phyloP scores from a whole-genome alignment of 2,797 vertebrate species.

The Lemur catta region DNA sequence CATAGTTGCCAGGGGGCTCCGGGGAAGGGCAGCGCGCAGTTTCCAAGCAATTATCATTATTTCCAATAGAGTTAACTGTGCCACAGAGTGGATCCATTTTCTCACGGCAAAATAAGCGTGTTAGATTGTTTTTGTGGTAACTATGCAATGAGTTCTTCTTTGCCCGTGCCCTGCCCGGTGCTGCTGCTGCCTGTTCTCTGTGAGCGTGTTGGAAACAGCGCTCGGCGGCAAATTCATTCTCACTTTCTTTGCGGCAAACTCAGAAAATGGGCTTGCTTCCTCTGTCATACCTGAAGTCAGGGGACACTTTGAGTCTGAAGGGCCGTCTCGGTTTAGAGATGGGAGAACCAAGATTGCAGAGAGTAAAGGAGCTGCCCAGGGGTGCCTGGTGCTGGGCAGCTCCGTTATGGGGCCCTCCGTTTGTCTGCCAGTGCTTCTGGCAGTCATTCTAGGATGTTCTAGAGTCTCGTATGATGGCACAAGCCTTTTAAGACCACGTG shows the following conservation, averaged over 20 bases:
- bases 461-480: neutral
- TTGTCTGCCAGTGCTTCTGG: neutral
- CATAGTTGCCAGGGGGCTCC: neutral
- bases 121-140: neutral
- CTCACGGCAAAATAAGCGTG: neutral
- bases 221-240: neutral
- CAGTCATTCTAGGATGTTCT: neutral
- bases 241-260: neutral
- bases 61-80: neutral
- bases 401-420: neutral
- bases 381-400: fast-evolving
- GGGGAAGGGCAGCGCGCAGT: neutral
- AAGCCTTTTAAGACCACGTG: neutral
- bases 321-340: neutral
- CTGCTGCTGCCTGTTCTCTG: neutral
- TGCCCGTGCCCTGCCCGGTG: fast-evolving
- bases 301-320: neutral
- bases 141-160: neutral
- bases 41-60: neutral
- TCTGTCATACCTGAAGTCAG: neutral
- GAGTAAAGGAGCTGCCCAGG: fast-evolving
- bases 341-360: neutral
- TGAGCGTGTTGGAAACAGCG: fast-evolving
- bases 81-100: neutral
- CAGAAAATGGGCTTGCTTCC: neutral